phyloP scores from a whole-genome alignment of 1,140 invertebrate genomes.

The Samia ricini region DNA sequence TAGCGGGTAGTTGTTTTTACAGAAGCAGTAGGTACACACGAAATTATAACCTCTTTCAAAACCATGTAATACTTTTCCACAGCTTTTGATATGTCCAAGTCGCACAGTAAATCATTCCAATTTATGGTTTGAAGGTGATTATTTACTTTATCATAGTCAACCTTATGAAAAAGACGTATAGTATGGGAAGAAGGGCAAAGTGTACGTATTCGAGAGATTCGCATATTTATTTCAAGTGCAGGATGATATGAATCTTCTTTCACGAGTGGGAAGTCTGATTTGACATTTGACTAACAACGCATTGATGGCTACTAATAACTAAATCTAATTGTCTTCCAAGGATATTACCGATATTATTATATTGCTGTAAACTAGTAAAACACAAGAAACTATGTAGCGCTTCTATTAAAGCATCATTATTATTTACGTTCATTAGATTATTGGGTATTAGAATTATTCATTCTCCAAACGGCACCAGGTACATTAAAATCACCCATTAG shows the following conservation, averaged over 20 bases:
- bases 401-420: conserved; percentile 6
- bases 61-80: conserved; percentile 19
- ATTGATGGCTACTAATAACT: too few species aligned
- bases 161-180: conserved; percentile 15
- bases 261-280: conserved; percentile 9
- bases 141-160: conserved; percentile 19
- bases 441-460: too few species aligned
- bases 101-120: conserved; percentile 9
- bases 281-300: too few species aligned
- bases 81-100: not conserved
- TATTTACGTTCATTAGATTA: too few species aligned
- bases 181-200: conserved; percentile 1
- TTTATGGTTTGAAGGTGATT: conserved; percentile 6
- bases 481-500: conserved; percentile 28
- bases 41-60: conserved; percentile 11
- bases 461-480: conserved; percentile 8
- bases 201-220: too few species aligned
- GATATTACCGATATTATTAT: not conserved
- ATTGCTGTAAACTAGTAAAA: conserved; percentile 14
- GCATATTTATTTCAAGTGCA: conserved; percentile 5
- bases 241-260: conserved; percentile 21
- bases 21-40: conserved; percentile 13
- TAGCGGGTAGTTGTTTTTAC: conserved; percentile 7
- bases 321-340: too few species aligned
- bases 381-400: conserved; percentile 6